Conservation (phyloP, 1,140 invertebrate species). For the Hyposmocoma kahamanoa region DNA sequence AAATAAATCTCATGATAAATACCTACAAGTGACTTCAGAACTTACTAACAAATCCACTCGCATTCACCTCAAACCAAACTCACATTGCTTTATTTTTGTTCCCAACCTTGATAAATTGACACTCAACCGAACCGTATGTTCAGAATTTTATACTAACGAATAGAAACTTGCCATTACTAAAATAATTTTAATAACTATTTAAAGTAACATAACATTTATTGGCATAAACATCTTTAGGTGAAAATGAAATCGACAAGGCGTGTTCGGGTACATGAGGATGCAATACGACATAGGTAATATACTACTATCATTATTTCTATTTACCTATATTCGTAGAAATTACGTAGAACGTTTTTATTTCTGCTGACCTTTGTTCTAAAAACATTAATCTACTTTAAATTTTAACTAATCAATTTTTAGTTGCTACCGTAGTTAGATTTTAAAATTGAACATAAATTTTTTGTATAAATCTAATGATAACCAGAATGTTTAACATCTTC, state of each 20-base stretch:
- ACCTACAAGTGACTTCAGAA: too few species aligned
- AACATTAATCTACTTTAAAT: not conserved
- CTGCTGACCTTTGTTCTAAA: not conserved
- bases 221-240: conserved; percentile 70
- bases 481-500: too few species aligned
- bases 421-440: conserved; percentile 12
- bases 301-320: conserved; percentile 38
- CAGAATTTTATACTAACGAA: too few species aligned
- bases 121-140: too few species aligned
- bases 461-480: not conserved
- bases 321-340: conserved; percentile 44
- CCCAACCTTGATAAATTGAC: too few species aligned
- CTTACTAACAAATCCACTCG: too few species aligned
- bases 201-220: conserved; percentile 45
- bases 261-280: conserved; percentile 69
- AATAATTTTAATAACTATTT: conserved; percentile 5
- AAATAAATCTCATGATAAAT: too few species aligned
- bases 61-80: too few species aligned
- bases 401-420: conserved; percentile 8
- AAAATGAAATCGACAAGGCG: conserved; percentile 69
- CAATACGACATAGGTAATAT: conserved; percentile 69
- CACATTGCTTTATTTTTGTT: too few species aligned
- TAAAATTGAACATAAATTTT: not conserved
- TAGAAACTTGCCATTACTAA: not conserved
- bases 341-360: conserved; percentile 31